phyloP scores from a whole-genome alignment of 2,888 invertebrate genomes.

The Coelogynopora nodosa region DNA sequence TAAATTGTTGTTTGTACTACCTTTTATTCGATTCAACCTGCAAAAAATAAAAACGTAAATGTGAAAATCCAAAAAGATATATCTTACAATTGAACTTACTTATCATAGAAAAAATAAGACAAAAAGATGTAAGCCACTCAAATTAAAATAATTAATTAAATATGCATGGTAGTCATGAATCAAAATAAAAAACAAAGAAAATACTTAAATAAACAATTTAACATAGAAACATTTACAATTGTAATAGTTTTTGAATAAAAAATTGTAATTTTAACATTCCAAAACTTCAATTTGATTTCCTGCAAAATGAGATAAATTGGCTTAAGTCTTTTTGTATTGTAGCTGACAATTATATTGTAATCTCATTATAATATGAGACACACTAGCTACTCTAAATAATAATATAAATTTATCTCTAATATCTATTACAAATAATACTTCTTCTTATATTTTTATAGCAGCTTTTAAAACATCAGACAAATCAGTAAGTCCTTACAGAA shows the following conservation, averaged over 20 bases:
- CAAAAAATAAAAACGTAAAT: background rate
- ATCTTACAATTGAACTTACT: background rate
- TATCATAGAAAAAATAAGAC: background rate
- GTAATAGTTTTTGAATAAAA: background rate
- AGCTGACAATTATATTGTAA: too few relatives aligned
- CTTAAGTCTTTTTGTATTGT: background rate
- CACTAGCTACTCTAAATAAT: too few relatives aligned
- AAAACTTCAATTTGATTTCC: background rate
- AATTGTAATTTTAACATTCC: background rate
- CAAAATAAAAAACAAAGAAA: background rate
- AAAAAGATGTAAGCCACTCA: background rate
- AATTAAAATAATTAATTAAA: background rate
- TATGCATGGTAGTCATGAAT: background rate
- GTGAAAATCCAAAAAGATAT: background rate
- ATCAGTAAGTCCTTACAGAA: too few relatives aligned
- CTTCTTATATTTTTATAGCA: too few relatives aligned
- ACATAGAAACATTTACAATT: background rate
- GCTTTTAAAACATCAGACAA: too few relatives aligned
- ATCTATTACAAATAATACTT: too few relatives aligned
- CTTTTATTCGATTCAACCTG: background rate
- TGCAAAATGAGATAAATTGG: background rate
- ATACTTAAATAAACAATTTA: background rate
- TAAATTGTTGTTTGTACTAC: too few relatives aligned
- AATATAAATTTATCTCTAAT: too few relatives aligned
- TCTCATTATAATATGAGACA: too few relatives aligned